Evolutionary conservation across 2,113 vertebrate species (phyloP).

Genomic region (Agapornis roseicollis): DNA sequence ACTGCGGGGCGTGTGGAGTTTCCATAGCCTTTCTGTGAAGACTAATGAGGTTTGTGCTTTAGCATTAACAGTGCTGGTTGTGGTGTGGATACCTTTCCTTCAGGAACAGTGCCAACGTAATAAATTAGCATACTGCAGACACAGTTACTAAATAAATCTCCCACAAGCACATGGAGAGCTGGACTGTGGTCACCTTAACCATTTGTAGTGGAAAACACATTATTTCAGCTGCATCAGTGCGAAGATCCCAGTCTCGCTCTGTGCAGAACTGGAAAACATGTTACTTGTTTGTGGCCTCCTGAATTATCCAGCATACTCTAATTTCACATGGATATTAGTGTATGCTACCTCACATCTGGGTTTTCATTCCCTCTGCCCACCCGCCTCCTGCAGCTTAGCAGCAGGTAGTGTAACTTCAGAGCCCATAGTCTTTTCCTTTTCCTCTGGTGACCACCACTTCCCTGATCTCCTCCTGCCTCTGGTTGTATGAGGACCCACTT

Average conservation of each 20-base stretch:
- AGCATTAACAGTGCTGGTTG: neutral
- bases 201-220: neutral
- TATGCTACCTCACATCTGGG: neutral
- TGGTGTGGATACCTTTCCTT: neutral
- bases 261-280: neutral
- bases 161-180: neutral
- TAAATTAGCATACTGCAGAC: neutral
- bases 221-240: neutral
- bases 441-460: neutral
- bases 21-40: neutral
- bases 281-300: neutral
- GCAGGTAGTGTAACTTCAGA: neutral
- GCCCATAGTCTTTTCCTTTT: neutral
- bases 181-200: neutral
- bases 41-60: neutral
- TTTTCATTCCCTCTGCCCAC: neutral
- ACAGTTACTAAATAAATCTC: conserved; percentile 1
- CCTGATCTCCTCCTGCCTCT: neutral
- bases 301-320: neutral
- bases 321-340: fast-evolving
- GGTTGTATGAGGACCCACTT: neutral
- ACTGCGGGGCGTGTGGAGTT: neutral
- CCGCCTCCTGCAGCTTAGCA: neutral
- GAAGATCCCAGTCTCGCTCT: neutral
- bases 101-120: neutral